Evolutionary conservation across 1,140 invertebrate genomes (phyloP), one percentile per base, ranked within the genome.

Genomic region (Cherax destructor): DNA sequence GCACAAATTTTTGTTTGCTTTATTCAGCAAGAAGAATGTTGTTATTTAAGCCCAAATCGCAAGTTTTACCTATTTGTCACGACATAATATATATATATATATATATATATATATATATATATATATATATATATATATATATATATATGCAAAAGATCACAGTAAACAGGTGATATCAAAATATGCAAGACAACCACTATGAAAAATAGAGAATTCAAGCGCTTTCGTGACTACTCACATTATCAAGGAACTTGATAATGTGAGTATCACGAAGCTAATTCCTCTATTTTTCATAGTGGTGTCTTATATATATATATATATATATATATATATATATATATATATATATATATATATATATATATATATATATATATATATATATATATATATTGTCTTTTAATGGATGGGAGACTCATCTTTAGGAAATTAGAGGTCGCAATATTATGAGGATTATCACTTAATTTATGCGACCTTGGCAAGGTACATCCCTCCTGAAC

Each of bases 301-400:
- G n/a, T n/a, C n/a, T n/a, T n/a, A n/a, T n/a, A n/a, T n/a, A n/a
- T n/a, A 65, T 65, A 65, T 65, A 65, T 65, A 65, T 65, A 65
- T 65, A 65, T 65, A 65, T 65, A 65, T 65, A 65, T 65, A 65
- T 65, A 56, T 65, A 65, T 65, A 65, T 65, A 65, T 65, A 65
- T 65, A 65, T 65, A 65, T 65, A 65, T 65, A 65, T 65, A 65
- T 65, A 65, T 65, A 65, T 65, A 65, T 65, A 65, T 65, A 65
- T 65, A 65, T 65, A 65, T 65, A 65, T 65, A 65, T 65, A 65
- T 65, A 65, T 65, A 65, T 65, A 65, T 65, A 65, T 65, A 65
- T 65, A 65, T 65, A 65, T 65, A 65, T 65, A 65, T 65, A 65
- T 65, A 65, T 65, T n/a, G n/a, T n/a, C n/a, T n/a, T 16, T 11